These are phyloP conservation scores for Glaucomys volans DNA, from an alignment of 2,113 vertebrate species.

Conservation along the genomic window DNA sequence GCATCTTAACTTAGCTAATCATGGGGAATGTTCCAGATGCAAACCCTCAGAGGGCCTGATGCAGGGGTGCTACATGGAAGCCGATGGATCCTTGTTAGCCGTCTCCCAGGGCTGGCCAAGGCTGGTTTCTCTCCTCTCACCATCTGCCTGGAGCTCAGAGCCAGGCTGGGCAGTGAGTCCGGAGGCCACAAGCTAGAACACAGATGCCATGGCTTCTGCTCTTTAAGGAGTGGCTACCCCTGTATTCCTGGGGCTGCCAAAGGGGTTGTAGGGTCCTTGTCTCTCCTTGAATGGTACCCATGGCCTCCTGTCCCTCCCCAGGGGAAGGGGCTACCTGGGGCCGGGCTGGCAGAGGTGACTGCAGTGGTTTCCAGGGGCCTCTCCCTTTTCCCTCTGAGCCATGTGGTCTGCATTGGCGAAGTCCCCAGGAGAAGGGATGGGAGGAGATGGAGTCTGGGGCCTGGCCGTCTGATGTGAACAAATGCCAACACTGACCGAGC, in stretches of 20 bases:
- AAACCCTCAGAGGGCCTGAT: too few species aligned
- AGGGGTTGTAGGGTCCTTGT: background rate
- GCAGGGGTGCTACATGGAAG: background rate
- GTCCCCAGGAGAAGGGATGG: background rate
- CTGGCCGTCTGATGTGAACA: background rate
- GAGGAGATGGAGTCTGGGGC: background rate
- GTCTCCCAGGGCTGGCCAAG: background rate
- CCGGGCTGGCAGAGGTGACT: background rate
- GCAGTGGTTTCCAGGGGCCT: background rate
- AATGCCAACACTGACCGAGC: background rate
- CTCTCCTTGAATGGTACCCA: background rate
- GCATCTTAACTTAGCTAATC: background rate
- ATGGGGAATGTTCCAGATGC: too few species aligned
- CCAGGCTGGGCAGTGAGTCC: background rate
- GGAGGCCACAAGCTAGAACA: background rate
- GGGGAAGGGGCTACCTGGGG: background rate
- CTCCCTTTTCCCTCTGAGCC: background rate
- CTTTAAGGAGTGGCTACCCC: constrained; percentile 5
- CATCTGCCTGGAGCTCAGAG: background rate
- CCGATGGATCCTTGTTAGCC: background rate
- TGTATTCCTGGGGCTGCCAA: background rate
- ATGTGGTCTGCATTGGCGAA: background rate
- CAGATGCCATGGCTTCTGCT: background rate
- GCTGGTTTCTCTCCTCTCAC: background rate
- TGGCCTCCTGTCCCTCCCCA: background rate